Percentiles rank a stretch among this genome's conserved stretches.
Conservation (phyloP, 2,113 vertebrate genomes). For the Seriola quinqueradiata region DNA sequence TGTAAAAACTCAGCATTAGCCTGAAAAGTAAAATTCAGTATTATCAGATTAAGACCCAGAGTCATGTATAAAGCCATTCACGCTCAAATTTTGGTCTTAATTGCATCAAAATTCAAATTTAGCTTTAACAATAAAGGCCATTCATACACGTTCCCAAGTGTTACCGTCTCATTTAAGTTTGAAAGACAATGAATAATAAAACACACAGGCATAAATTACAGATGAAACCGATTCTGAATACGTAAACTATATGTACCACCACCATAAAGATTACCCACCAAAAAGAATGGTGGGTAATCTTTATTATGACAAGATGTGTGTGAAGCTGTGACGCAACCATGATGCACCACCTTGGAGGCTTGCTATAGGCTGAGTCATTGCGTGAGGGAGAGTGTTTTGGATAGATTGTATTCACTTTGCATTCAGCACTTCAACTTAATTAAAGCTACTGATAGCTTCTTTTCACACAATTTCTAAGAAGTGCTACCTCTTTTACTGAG, state of each 20-base stretch:
- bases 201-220: no score
- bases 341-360: not conserved
- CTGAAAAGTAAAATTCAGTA: no score
- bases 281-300: not conserved
- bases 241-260: no score
- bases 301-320: not conserved
- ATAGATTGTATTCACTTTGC: not conserved
- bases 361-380: constrained; percentile 1
- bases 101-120: no score
- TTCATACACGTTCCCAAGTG: not conserved
- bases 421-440: not conserved
- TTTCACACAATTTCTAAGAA: not conserved
- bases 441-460: not conserved
- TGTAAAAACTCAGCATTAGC: no score
- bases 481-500: not conserved
- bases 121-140: not conserved
- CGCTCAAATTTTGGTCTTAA: no score
- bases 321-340: not conserved
- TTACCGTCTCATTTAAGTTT: not conserved
- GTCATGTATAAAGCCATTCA: no score
- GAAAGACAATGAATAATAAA: not conserved
- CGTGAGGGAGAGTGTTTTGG: not conserved
- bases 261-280: no score
- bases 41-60: no score
- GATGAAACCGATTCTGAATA: no score